These are phyloP conservation scores for Plebejus anna DNA, from an alignment of 2,888 invertebrate genomes.

Conservation along the genomic window DNA sequence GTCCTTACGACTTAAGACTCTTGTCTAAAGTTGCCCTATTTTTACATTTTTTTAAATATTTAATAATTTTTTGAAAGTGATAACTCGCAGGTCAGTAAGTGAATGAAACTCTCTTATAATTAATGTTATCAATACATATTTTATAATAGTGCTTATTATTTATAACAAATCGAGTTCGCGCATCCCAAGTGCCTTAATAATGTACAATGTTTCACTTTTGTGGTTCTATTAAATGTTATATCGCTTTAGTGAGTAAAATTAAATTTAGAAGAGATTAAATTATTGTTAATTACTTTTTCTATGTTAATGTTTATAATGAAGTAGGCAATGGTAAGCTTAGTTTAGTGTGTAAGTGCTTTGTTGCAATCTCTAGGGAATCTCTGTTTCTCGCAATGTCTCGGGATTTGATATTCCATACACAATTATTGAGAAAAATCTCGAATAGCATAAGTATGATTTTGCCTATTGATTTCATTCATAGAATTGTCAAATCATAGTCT, in stretches of 20 bases:
- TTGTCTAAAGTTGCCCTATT: background rate
- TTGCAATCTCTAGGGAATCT: slow-evolving; percentile 72
- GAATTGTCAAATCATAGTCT: background rate
- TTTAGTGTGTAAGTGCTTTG: slow-evolving; percentile 51
- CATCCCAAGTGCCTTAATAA: slow-evolving; percentile 76
- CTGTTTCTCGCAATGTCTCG: slow-evolving; percentile 40
- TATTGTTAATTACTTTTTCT: slow-evolving; percentile 74
- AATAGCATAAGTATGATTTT: background rate
- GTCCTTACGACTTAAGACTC: too few species aligned
- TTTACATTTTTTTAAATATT: background rate
- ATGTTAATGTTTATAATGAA: slow-evolving; percentile 66
- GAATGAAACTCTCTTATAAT: slow-evolving; percentile 52
- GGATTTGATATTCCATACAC: slow-evolving; percentile 17
- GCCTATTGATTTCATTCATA: background rate
- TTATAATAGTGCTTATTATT: slow-evolving; percentile 71
- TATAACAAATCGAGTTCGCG: slow-evolving; percentile 60
- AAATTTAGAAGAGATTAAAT: slow-evolving; percentile 77
- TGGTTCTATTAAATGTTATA: slow-evolving; percentile 74
- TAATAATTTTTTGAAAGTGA: slow-evolving; percentile 35
- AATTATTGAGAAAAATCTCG: background rate
- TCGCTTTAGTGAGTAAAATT: slow-evolving; percentile 61
- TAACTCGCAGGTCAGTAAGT: slow-evolving; percentile 55
- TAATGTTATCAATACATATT: slow-evolving; percentile 56
- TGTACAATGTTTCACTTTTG: slow-evolving; percentile 70
- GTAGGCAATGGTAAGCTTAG: slow-evolving; percentile 45